Evolutionary conservation across 2,888 invertebrate genomes (phyloP).

Genomic region (Melanostoma scalare): DNA sequence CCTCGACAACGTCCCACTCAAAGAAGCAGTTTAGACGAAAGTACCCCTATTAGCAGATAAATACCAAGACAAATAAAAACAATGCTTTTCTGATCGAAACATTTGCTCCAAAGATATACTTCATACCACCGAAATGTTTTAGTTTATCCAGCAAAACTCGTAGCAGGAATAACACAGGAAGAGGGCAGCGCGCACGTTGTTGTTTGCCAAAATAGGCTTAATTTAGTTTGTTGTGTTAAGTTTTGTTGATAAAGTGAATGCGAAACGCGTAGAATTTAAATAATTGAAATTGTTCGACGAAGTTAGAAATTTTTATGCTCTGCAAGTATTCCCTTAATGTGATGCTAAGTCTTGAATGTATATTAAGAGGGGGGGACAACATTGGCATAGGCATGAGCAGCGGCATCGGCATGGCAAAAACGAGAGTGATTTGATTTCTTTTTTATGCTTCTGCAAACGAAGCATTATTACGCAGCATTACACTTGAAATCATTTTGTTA

Average conservation of each 20-base stretch:
- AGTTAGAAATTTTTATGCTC: constrained; percentile 37
- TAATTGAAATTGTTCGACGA: constrained; percentile 67
- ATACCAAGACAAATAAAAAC: constrained; percentile 29
- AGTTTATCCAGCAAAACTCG: neutral
- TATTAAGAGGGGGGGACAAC: constrained; percentile 4
- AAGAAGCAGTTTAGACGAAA: constrained; percentile 42
- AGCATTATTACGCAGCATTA: constrained; percentile 25
- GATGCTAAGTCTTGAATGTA: constrained; percentile 46
- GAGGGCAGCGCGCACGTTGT: neutral
- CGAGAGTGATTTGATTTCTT: constrained; percentile 45
- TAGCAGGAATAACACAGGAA: neutral
- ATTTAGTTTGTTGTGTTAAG: constrained; percentile 51
- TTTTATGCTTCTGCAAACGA: constrained; percentile 28
- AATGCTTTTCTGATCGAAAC: constrained; percentile 48
- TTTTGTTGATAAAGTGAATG: constrained; percentile 37
- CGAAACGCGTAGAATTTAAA: constrained; percentile 63
- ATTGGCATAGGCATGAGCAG: too few relatives aligned
- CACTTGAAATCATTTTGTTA: constrained; percentile 38
- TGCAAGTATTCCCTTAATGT: constrained; percentile 47
- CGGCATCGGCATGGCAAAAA: neutral
- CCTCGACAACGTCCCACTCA: neutral
- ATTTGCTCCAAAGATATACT: constrained; percentile 7
- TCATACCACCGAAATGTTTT: too few relatives aligned
- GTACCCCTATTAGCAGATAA: constrained; percentile 50
- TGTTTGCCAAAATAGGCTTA: constrained; percentile 36